Base-by-base conservation (phyloP, 2,113 vertebrate genomes). In the Callospermophilus lateralis region DNA sequence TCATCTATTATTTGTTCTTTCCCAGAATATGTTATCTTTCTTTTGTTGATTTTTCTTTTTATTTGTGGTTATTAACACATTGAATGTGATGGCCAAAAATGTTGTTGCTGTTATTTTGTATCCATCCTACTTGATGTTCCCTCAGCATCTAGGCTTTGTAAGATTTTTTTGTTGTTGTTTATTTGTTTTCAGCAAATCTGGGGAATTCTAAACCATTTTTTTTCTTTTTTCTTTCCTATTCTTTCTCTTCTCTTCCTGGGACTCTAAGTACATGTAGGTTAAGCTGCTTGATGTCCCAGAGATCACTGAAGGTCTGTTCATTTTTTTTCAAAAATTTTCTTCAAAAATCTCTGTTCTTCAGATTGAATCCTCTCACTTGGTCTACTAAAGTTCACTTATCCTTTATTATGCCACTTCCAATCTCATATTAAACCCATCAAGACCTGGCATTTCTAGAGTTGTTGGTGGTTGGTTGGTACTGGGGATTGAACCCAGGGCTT, bases 1-100 rank as follows among this genome's bases (percentile, higher is more conserved):
- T 74, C 63, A 77, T 48, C 20, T n/a, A 39, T 89, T 89, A 79
- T 84, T 83, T 95, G 61, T 17, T 76, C 22, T 94, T 85, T 92
- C 58, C 42, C 74, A 34, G 19, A 63, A 70, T 76, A 30, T 83
- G 51, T 80, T 81, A 9, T 30, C 74, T 88, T 90, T 53, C 61
- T 89, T 77, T 77, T 34, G 16, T 39, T 89, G 85, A 86, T 53
- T 93, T 92, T 92, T 61, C 39, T 89, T 45, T 80, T 74, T 53
- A 53, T 84, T 65, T 79, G 4, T 76, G 67, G 7, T 37, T 89
- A 86, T 53, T 39, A 68, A 6, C 51, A 63, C 20, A 39, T 72
- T 67, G 68, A 65, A 30, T 90, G 48, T 61, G 51, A 72, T 77
- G 9, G 63, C 17, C 70, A 84, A 90, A 48, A 58, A 58, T 58